Percentiles rank a stretch among this genome's conserved stretches.
These are phyloP conservation scores for Arrhopalites spinosus DNA, from an alignment of 2,888 invertebrate species.

Conservation along the genomic window DNA sequence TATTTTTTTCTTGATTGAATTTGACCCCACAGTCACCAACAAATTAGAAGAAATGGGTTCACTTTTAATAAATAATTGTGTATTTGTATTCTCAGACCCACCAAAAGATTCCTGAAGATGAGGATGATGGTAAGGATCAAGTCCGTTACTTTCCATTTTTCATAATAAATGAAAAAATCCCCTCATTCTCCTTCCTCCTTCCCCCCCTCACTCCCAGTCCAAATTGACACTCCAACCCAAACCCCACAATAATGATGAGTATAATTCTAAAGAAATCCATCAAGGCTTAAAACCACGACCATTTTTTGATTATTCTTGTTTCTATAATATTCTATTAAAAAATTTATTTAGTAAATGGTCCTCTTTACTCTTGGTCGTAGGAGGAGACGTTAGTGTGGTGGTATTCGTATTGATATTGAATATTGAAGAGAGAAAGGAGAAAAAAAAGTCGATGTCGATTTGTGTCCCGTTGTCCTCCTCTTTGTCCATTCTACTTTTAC, in stretches of 20 bases:
- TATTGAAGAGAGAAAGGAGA: slow-evolving; percentile 4
- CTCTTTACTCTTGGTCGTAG: background rate
- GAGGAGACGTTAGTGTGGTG: background rate
- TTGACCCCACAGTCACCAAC: too few species aligned
- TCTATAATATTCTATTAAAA: background rate
- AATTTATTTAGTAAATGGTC: background rate
- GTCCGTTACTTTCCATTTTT: background rate
- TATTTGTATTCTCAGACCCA: background rate
- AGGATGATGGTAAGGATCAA: too few species aligned
- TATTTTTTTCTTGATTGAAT: too few species aligned
- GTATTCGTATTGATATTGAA: background rate
- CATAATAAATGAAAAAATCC: background rate
- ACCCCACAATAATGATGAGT: too few species aligned
- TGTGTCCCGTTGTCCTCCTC: slow-evolving; percentile 1
- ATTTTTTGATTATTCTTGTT: background rate
- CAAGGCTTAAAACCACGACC: too few species aligned
- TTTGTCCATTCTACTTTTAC: background rate
- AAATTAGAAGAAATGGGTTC: too few species aligned
- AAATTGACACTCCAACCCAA: too few species aligned
- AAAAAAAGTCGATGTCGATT: background rate
- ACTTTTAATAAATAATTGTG: background rate
- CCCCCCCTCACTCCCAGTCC: too few species aligned
- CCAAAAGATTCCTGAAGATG: too few species aligned
- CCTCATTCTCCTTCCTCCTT: background rate
- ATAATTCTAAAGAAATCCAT: too few species aligned